Conservation (phyloP, 2,113 vertebrate genomes). For the rabbit (Oryctolagus cuniculus) region DNA sequence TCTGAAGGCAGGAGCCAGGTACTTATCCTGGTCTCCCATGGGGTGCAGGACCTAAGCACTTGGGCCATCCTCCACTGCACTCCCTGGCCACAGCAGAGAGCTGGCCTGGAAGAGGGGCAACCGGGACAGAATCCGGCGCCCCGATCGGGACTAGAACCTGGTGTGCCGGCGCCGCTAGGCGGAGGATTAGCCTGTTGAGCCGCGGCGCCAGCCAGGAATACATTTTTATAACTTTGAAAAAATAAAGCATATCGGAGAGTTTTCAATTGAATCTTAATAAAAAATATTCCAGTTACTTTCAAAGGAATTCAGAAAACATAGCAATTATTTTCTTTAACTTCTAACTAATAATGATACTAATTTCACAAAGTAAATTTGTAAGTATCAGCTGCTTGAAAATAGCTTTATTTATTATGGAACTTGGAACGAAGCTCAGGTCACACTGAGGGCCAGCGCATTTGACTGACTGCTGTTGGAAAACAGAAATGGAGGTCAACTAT, state of each 20-base stretch:
- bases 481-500: background rate
- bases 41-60: no score
- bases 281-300: background rate
- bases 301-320: background rate
- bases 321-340: slow-evolving; percentile 26
- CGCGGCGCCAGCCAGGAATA: no score
- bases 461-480: background rate
- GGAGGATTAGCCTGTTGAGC: no score
- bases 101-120: no score
- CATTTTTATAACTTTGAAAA: background rate
- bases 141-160: no score
- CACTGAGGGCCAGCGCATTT: background rate
- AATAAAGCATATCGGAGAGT: background rate
- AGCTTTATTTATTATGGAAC: background rate
- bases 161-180: no score
- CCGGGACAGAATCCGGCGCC: no score
- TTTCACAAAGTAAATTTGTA: slow-evolving; percentile 29
- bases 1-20: no score
- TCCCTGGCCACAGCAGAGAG: no score
- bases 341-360: background rate
- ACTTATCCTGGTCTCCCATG: no score
- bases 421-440: background rate
- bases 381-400: slow-evolving; percentile 29
- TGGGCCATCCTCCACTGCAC: no score
- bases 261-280: slow-evolving; percentile 46